These are phyloP conservation scores for Meleagris gallopavo DNA, from an alignment of 2,113 vertebrate genomes.

Conservation along the genomic window DNA sequence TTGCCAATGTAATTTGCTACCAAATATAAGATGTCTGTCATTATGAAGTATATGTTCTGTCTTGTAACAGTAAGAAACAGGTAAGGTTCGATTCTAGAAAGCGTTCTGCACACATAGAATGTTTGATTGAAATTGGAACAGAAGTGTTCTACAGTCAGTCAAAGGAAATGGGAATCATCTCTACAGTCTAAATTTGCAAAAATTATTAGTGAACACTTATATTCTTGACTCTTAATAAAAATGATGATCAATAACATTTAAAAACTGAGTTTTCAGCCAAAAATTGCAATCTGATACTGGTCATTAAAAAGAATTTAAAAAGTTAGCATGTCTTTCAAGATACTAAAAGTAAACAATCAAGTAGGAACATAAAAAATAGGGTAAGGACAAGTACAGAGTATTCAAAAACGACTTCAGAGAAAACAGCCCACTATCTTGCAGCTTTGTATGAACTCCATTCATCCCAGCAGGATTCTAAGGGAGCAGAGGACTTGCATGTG, in stretches of 20 bases:
- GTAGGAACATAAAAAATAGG: neutral
- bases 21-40: neutral
- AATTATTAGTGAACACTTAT: neutral
- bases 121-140: neutral
- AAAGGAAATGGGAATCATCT: neutral
- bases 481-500: accelerated
- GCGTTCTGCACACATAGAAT: neutral
- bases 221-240: neutral
- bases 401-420: neutral
- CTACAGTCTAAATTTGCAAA: neutral
- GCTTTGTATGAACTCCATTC: neutral
- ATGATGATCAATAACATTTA: neutral
- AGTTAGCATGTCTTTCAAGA: neutral
- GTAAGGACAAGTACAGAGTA: neutral
- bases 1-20: neutral
- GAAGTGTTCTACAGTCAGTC: neutral
- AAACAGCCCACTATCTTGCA: neutral
- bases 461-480: neutral
- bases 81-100: neutral
- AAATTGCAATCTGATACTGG: neutral
- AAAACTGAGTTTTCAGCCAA: neutral
- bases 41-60: neutral
- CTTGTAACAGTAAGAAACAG: neutral
- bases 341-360: neutral
- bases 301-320: neutral